Conservation (phyloP, 1,140 invertebrate species). For the Dendrolimus kikuchii region DNA sequence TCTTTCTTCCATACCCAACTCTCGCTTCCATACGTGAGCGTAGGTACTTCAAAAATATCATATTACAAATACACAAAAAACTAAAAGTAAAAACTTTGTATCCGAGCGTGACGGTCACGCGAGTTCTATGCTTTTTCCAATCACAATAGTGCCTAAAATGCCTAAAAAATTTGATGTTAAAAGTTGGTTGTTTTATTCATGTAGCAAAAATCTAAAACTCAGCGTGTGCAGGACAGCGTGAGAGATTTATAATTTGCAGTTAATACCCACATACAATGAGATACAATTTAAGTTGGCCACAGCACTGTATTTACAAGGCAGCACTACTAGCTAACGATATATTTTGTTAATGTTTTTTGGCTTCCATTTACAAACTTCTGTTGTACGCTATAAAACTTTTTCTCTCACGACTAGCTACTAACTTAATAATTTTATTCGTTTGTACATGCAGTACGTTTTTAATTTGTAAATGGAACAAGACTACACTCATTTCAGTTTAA, state of each 20-base stretch:
- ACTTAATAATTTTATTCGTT: constrained; percentile 50
- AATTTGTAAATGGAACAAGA: constrained; percentile 32
- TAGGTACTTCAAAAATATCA: too few relatives aligned
- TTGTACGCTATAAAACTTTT: constrained; percentile 25
- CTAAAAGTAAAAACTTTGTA: too few relatives aligned
- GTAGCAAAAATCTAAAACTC: background rate
- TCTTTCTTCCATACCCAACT: too few relatives aligned
- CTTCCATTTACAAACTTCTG: constrained; percentile 33
- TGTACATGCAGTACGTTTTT: constrained; percentile 35
- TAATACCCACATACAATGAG: constrained; percentile 47
- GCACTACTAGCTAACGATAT: constrained; percentile 28
- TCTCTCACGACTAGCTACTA: constrained; percentile 25
- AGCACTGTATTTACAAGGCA: constrained; percentile 37
- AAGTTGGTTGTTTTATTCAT: background rate
- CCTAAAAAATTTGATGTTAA: too few relatives aligned
- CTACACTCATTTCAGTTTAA: constrained; percentile 5
- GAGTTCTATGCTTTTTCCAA: too few relatives aligned
- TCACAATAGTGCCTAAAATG: too few relatives aligned
- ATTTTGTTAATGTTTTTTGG: constrained; percentile 48
- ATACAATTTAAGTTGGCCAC: constrained; percentile 44
- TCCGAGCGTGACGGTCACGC: too few relatives aligned
- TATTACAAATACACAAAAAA: too few relatives aligned
- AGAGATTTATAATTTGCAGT: constrained; percentile 50
- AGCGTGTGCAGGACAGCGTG: constrained; percentile 21
- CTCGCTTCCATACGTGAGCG: too few relatives aligned